Base-by-base conservation (phyloP, 1,140 invertebrate species). In the roundworm (Caenorhabditis elegans) region DNA sequence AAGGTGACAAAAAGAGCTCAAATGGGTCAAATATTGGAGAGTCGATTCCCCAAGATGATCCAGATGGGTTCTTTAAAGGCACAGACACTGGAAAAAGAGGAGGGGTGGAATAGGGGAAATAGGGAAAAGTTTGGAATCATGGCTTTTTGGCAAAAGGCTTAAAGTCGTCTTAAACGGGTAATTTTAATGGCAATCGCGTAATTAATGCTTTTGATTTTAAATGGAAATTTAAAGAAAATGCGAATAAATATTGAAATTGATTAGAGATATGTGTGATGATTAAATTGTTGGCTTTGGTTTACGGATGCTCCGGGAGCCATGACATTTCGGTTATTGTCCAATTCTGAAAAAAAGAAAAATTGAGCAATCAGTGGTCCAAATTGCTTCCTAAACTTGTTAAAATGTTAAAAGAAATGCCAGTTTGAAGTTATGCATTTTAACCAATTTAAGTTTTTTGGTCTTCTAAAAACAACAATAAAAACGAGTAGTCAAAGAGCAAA, bases 201-300 rank as follows among this genome's bases (percentile, higher is more conserved):
- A 22, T 70, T 79, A 79, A 79, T 79, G 78, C 78, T 79, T 79
- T 79, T 24, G 17, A 55, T 53, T 24, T 79, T 46, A 79, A 79
- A 39, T n/a, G 17, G n/a, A 36, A 43, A 78, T 8, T 19, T 24
- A 79, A 31, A 34, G 6, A 2, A 78, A 46, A 31, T 19, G 39
- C 8, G n/a, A n/a, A n/a, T 17, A 5, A 76, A 19, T 13, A 15
- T 26, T 15, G 22, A 43, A 48, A 43, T 39, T 79, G 31, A n/a
- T 15, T 70, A 70, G 28, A 39, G 10, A 8, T 70, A 70, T 43
- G 39, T 43, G 39, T 10, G 10, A 19, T 26, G 43, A 47, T 10
- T 17, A 46, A n/a, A n/a, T n/a, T n/a, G n/a, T n/a, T n/a, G n/a
- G n/a, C n/a, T 22, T 43, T 11, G 77, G 51, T 47, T 65, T 60